Evolutionary conservation across 1,140 invertebrate species (phyloP).

Genomic region (Drosophila truncata): DNA sequence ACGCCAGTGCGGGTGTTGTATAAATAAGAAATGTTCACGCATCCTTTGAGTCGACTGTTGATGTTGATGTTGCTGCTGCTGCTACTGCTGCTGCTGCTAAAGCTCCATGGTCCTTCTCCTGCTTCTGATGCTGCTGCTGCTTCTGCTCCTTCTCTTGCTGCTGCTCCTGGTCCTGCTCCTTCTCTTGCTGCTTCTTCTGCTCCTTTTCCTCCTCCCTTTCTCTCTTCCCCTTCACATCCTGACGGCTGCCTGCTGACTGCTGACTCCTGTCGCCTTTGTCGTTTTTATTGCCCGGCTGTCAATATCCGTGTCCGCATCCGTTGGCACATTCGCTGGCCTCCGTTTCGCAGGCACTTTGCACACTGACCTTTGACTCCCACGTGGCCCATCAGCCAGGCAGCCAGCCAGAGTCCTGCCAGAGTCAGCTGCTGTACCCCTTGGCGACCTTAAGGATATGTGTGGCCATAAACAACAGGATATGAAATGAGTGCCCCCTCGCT

Average conservation of each 20-base stretch:
- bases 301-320: constrained; percentile 44
- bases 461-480: constrained; percentile 77
- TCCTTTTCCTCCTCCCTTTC: background rate
- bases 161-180: too few species aligned
- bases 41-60: constrained; percentile 36
- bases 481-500: constrained; percentile 49
- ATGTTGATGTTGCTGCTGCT: constrained; percentile 3
- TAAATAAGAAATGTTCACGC: constrained; percentile 53
- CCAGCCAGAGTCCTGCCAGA: background rate
- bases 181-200: too few species aligned
- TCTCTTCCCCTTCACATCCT: background rate
- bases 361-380: constrained; percentile 39
- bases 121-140: constrained; percentile 11
- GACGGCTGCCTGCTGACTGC: constrained; percentile 4
- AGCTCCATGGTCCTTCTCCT: background rate
- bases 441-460: constrained; percentile 69
- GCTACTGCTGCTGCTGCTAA: background rate
- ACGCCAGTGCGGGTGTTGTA: constrained; percentile 20
- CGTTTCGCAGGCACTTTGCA: constrained; percentile 26
- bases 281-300: constrained; percentile 44
- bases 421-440: background rate
- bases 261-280: constrained; percentile 26
- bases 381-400: constrained; percentile 39
- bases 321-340: constrained; percentile 26
- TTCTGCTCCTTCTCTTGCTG: background rate